phyloP scores from a whole-genome alignment of 2,113 vertebrate genomes.

The Brachypteracias leptosomus region DNA sequence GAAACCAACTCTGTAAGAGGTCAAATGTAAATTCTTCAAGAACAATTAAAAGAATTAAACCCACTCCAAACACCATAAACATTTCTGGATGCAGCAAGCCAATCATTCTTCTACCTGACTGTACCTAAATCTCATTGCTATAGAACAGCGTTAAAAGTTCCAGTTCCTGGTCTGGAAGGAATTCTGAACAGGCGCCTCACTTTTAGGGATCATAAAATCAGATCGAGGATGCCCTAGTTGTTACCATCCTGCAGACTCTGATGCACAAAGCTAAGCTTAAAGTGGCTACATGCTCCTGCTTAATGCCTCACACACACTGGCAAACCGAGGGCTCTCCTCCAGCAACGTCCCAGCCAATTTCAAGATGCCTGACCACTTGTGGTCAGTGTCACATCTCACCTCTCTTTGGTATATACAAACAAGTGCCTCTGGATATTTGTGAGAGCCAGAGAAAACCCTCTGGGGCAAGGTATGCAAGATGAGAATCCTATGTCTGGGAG shows the following conservation, averaged over 20 bases:
- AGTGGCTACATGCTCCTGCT: neutral
- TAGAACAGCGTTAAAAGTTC: neutral
- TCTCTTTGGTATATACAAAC: conserved; percentile 74
- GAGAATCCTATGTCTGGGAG: neutral
- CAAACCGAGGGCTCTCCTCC: neutral
- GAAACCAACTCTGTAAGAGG: conserved; percentile 33
- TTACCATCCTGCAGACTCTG: neutral
- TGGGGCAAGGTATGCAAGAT: neutral
- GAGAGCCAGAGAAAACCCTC: conserved; percentile 27
- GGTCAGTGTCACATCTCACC: conserved; percentile 1
- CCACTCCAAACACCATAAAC: conserved; percentile 29
- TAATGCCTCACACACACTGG: neutral
- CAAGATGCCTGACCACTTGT: neutral
- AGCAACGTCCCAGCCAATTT: neutral
- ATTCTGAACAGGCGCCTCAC: conserved; percentile 36
- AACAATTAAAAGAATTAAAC: conserved; percentile 54
- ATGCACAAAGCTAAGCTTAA: neutral
- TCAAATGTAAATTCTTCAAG: conserved; percentile 31
- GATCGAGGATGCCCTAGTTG: neutral
- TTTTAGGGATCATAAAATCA: conserved; percentile 8
- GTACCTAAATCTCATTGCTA: conserved; percentile 13
- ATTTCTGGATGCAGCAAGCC: conserved; percentile 29
- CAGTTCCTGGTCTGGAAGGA: conserved; percentile 29
- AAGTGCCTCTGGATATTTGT: neutral
- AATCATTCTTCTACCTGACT: conserved; percentile 18